Conservation (phyloP, 2,113 vertebrate genomes). For the Leiothrix lutea region DNA sequence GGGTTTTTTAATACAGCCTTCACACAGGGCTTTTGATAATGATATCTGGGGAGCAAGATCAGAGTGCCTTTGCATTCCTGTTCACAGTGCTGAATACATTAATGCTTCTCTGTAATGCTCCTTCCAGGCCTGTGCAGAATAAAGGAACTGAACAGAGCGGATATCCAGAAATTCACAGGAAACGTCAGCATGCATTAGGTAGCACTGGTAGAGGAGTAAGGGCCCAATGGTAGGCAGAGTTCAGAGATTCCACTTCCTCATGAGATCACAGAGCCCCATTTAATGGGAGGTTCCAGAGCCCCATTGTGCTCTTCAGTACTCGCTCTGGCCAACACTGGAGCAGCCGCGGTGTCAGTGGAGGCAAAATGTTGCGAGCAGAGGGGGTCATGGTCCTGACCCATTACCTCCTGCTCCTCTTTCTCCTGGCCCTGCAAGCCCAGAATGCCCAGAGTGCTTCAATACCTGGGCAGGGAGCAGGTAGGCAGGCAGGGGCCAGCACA, state of each 20-base stretch:
- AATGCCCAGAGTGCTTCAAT: neutral
- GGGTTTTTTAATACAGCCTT: too few relatives aligned
- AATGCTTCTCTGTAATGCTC: too few relatives aligned
- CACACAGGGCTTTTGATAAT: too few relatives aligned
- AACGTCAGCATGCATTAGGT: neutral
- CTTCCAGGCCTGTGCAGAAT: too few relatives aligned
- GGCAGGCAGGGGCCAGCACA: neutral
- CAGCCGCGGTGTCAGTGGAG: neutral
- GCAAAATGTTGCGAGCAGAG: neutral
- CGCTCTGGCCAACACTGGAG: neutral
- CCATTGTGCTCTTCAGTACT: neutral
- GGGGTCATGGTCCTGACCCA: rapidly evolving
- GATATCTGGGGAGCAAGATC: too few relatives aligned
- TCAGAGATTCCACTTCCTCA: rapidly evolving
- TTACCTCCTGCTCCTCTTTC: neutral
- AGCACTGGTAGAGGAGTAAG: too few relatives aligned
- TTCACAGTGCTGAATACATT: too few relatives aligned
- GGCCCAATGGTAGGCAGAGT: rapidly evolving
- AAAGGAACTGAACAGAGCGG: too few relatives aligned
- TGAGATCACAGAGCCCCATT: neutral
- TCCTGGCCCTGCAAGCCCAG: neutral
- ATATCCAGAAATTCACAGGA: too few relatives aligned
- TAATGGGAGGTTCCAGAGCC: neutral
- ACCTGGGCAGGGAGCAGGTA: neutral
- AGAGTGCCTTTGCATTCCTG: too few relatives aligned